A percentile compares a stretch with the other conserved stretches of the same genome.
Conservation (phyloP, 2,888 invertebrate species). For the Cheilosia pagana region DNA sequence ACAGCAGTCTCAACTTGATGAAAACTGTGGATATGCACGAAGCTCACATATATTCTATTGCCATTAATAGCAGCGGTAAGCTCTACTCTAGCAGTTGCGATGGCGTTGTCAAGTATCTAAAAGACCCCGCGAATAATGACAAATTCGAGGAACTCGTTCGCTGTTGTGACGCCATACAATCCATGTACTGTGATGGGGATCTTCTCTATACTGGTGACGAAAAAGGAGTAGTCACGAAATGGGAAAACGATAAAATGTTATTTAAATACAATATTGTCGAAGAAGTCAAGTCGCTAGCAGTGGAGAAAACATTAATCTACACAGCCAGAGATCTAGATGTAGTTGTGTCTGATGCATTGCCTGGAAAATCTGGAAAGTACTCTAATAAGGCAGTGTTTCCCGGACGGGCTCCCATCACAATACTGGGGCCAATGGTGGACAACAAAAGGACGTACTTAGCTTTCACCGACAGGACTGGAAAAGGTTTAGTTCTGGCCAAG, state of each 20-base stretch:
- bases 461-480: conserved; percentile 82
- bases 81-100: conserved; percentile 83
- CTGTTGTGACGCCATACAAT: conserved; percentile 81
- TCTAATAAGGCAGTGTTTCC: conserved; percentile 81
- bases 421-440: conserved; percentile 80
- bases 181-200: conserved; percentile 80
- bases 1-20: conserved; percentile 80
- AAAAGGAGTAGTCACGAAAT: conserved; percentile 82
- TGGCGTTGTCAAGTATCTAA: conserved; percentile 81
- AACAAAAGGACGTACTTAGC: conserved; percentile 80
- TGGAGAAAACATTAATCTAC: conserved; percentile 80
- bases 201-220: conserved; percentile 82
- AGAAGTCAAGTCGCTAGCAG: conserved; percentile 82
- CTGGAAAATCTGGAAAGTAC: conserved; percentile 82
- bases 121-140: conserved; percentile 79
- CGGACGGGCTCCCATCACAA: conserved; percentile 81
- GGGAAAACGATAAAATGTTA: conserved; percentile 82
- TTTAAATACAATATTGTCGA: conserved; percentile 83
- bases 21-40: conserved; percentile 80
- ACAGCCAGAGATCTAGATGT: conserved; percentile 82
- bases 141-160: conserved; percentile 79
- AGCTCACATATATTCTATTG: conserved; percentile 82
- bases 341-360: conserved; percentile 80
- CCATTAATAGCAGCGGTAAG: conserved; percentile 81
- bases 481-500: conserved; percentile 79